Evolutionary conservation across 2,888 invertebrate genomes (phyloP).

Genomic region (Drosophila melanosoma): DNA sequence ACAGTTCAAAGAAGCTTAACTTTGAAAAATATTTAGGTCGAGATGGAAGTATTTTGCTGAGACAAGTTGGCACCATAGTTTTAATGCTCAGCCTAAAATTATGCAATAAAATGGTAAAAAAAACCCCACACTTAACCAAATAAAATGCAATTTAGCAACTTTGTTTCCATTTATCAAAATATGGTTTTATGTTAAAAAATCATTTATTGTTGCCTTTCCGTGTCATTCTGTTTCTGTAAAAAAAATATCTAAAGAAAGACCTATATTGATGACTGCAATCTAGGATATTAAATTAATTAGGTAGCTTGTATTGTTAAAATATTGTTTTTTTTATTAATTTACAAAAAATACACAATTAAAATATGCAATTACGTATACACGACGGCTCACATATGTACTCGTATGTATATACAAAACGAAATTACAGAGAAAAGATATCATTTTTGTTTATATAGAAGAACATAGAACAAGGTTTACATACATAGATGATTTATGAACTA

Average conservation of each 20-base stretch:
- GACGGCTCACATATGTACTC: conserved; percentile 64
- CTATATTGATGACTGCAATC: too few relatives aligned
- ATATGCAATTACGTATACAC: conserved; percentile 70
- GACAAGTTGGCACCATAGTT: not conserved
- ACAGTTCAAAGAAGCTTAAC: not conserved
- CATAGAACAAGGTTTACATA: conserved; percentile 51
- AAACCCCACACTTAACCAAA: not conserved
- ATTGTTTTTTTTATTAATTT: conserved; percentile 71
- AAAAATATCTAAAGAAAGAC: not conserved
- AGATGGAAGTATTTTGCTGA: not conserved
- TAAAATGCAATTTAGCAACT: not conserved
- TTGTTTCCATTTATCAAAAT: not conserved
- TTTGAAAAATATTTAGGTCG: not conserved
- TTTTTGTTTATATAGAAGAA: conserved; percentile 27
- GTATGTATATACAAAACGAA: conserved; percentile 75
- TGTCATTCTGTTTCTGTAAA: not conserved
- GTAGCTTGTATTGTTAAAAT: conserved; percentile 58
- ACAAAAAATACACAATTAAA: conserved; percentile 80
- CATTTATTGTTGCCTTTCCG: too few relatives aligned
- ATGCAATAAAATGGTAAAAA: not conserved
- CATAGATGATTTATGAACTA: conserved; percentile 47
- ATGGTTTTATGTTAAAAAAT: too few relatives aligned
- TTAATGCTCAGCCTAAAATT: not conserved
- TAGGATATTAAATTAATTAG: not conserved
- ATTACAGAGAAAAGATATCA: conserved; percentile 45